A percentile compares a stretch with the other conserved stretches of the same genome.
These are phyloP conservation scores for Papio anubis DNA, from an alignment of 2,113 vertebrate species.

Conservation along the genomic window DNA sequence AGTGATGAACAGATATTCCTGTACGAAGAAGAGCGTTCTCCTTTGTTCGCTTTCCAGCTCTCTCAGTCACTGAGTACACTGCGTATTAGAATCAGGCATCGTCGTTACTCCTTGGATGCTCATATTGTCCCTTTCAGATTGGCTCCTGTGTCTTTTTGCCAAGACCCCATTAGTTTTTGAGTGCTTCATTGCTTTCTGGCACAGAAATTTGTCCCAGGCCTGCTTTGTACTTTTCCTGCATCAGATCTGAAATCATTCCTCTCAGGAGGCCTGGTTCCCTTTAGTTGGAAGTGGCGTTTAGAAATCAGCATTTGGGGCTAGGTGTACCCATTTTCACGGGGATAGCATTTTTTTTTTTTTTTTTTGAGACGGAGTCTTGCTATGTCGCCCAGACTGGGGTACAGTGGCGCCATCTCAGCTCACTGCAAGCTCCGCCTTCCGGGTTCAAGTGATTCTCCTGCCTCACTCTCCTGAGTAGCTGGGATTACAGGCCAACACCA, in stretches of 20 bases:
- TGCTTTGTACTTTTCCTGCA: background rate
- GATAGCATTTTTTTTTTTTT: background rate
- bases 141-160: background rate
- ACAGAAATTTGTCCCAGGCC: background rate
- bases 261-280: background rate
- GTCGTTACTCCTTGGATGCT: fast-evolving
- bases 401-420: no score
- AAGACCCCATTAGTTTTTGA: background rate
- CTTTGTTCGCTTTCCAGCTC: fast-evolving
- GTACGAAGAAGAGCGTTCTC: fast-evolving
- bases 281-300: background rate
- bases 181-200: background rate
- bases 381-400: no score
- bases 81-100: fast-evolving
- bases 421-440: no score
- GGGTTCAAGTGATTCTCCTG: no score
- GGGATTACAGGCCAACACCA: no score
- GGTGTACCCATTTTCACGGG: background rate
- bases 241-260: background rate
- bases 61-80: fast-evolving
- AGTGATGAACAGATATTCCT: fast-evolving
- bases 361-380: no score
- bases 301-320: background rate
- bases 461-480: no score
- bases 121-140: background rate